Percentiles rank a stretch among this genome's conserved stretches.
Evolutionary conservation across 2,888 invertebrate species (phyloP).

Genomic region (Pantelozetes paolii): DNA sequence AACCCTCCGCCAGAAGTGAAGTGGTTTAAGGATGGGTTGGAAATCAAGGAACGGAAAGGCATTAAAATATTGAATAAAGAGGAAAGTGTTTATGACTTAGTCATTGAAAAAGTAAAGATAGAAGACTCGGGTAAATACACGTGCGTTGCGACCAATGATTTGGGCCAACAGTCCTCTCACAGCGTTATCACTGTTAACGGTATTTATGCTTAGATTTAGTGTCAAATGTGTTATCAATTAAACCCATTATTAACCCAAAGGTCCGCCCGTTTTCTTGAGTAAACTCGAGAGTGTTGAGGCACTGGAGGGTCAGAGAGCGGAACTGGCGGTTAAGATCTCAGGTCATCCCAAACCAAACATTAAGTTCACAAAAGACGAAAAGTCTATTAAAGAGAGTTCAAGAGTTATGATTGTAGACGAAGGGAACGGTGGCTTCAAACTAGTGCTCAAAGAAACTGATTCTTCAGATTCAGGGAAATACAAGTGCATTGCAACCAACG

Average conservation of each 20-base stretch:
- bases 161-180: slow-evolving; percentile 84
- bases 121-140: slow-evolving; percentile 40
- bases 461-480: slow-evolving; percentile 76
- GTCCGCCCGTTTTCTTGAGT: slow-evolving; percentile 35
- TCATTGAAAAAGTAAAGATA: slow-evolving; percentile 30
- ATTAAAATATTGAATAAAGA: slow-evolving; percentile 31
- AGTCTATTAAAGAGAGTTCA: slow-evolving; percentile 14
- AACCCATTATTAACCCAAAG: slow-evolving; percentile 29
- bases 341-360: slow-evolving; percentile 23
- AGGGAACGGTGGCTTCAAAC: slow-evolving; percentile 69
- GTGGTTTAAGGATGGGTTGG: slow-evolving; percentile 39
- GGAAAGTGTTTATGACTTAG: slow-evolving; percentile 51
- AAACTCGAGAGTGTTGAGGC: slow-evolving; percentile 37
- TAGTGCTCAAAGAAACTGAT: slow-evolving; percentile 58
- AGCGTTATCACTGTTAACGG: slow-evolving; percentile 81
- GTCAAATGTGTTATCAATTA: too few species aligned
- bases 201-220: slow-evolving; percentile 39
- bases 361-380: slow-evolving; percentile 35
- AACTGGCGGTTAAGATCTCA: slow-evolving; percentile 15
- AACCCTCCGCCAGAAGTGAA: slow-evolving; percentile 66
- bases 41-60: slow-evolving; percentile 33
- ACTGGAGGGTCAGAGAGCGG: slow-evolving; percentile 33
- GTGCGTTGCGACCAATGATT: slow-evolving; percentile 60
- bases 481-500: slow-evolving; percentile 58
- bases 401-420: slow-evolving; percentile 53